Evolutionary conservation across 1,140 invertebrate genomes (phyloP), one percentile per base, ranked within the genome.

Genomic region (Drosophila murphyi): DNA sequence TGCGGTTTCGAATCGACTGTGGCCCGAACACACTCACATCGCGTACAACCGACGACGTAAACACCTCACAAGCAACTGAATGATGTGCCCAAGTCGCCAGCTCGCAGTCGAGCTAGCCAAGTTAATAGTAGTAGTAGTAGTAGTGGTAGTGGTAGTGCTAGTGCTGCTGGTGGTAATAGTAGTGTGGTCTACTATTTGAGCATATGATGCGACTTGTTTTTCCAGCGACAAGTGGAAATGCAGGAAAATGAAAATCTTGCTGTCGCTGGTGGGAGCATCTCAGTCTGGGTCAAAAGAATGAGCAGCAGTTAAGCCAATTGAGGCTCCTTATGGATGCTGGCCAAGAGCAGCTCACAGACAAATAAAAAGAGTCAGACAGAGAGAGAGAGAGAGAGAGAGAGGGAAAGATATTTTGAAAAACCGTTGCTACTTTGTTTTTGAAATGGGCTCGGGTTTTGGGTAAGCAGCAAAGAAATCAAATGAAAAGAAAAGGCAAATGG

Each of bases 21-120:
- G 39, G 39, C 39, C 39, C 60, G 48, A 41, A 57, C 28, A 29
- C n/a, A 47, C 55, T 79, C 60, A 65, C 81, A 86, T 85, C 76
- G 69, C 81, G 63, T 65, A 52, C 82, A 82, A 87, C 83, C 85
- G 85, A 85, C 85, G 68, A 71, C 71, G 71, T 62, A 81, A 85
- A 89, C 80, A 85, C 71, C 72, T 78, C 86, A 72, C 78, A 78
- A 81, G 28, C 81, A 89, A 89, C 85, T 89, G 85, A 89, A 80
- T 65, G 74, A 72, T 72, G 78, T 62, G 67, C 32, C 12, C 51
- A 20, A 32, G 67, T 74, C 76, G 67, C 78, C 48, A 68, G 57
- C 57, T 29, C 12, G 20, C 20, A 35, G 57, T 59, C 28, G 4
- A 35, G 57, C 48, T 34, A 37, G 34, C 43, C 39, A 37, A 61